phyloP scores from a whole-genome alignment of 2,888 invertebrate species.

The Tenodera sinensis region DNA sequence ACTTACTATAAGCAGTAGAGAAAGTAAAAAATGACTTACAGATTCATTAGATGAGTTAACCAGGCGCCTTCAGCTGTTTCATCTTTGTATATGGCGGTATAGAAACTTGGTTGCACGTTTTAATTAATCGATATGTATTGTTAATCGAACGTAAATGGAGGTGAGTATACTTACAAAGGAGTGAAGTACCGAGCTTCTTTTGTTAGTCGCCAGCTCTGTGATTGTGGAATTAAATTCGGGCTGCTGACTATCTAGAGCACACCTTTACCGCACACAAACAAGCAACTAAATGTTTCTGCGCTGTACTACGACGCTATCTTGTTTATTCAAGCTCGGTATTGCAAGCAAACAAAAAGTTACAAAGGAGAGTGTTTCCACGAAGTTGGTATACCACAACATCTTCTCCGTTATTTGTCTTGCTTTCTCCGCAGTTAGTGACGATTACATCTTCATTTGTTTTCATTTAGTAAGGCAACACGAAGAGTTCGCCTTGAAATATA shows the following conservation, averaged over 20 bases:
- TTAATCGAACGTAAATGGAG: not conserved
- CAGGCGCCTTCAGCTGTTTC: not conserved
- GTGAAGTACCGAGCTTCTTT: not conserved
- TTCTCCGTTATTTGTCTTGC: not conserved
- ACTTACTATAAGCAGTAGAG: too few relatives aligned
- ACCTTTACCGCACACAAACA: not conserved
- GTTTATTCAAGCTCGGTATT: not conserved
- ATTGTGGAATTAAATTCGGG: not conserved
- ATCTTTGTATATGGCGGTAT: not conserved
- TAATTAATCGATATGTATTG: not conserved
- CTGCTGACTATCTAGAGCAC: not conserved
- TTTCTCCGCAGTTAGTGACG: not conserved
- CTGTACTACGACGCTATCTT: not conserved
- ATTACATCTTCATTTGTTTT: not conserved
- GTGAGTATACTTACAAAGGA: not conserved
- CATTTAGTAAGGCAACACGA: not conserved
- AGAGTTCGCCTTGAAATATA: not conserved
- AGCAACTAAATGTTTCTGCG: not conserved
- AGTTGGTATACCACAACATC: not conserved
- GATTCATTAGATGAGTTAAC: too few relatives aligned
- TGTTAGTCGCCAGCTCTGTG: not conserved
- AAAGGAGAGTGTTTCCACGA: not conserved
- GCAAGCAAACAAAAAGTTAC: not conserved
- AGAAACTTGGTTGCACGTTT: too few relatives aligned
- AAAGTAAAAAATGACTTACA: too few relatives aligned